A percentile compares a stretch with the other conserved stretches of the same genome.
Evolutionary conservation across 2,888 invertebrate species (phyloP).

Genomic region (Empis stercorea): DNA sequence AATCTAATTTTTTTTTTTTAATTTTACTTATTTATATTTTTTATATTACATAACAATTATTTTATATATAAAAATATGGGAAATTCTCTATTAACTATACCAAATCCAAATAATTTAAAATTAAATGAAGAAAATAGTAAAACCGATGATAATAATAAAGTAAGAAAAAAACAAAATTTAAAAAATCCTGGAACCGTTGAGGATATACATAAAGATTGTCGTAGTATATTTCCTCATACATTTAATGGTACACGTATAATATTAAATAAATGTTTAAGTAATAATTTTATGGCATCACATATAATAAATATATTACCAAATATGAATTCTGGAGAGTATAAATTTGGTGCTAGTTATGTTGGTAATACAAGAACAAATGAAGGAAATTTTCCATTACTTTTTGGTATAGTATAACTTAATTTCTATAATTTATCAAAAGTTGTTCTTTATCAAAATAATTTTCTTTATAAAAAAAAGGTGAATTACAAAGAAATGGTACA

Average conservation of each 20-base stretch:
- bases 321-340: conserved; percentile 5
- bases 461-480: conserved; percentile 4
- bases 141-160: no score
- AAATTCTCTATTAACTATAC: no score
- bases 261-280: conserved; percentile 5
- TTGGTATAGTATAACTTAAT: conserved; percentile 5
- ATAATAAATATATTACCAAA: conserved; percentile 5
- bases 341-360: conserved; percentile 9
- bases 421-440: not conserved
- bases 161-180: no score
- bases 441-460: not conserved
- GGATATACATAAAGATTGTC: conserved; percentile 10
- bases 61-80: no score
- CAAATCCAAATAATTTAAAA: no score
- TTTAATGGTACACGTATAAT: conserved; percentile 6
- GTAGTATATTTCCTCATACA: conserved; percentile 6
- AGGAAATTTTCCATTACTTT: conserved; percentile 6
- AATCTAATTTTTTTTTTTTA: no score
- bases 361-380: conserved; percentile 4
- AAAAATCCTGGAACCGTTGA: conserved; percentile 10
- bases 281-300: conserved; percentile 9
- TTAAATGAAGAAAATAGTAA: not conserved
- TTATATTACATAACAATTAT: no score
- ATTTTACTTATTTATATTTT: no score
- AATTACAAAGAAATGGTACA: conserved; percentile 7